Base-by-base conservation (phyloP, 2,888 invertebrate genomes). In the Leptopterna dolabrata region DNA sequence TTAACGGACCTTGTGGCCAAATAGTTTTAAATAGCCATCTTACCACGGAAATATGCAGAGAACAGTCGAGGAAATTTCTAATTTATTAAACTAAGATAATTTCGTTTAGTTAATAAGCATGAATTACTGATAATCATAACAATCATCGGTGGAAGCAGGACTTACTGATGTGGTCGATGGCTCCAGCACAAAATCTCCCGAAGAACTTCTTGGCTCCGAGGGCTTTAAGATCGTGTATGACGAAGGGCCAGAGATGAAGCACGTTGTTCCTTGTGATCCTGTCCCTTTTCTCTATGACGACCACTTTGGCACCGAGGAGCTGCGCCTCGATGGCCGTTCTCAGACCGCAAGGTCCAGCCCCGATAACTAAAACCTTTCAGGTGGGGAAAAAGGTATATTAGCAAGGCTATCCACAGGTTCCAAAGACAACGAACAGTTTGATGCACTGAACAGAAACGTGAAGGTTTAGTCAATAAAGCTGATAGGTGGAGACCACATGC, bases 121-220 rank as follows among this genome's bases (percentile, higher is more conserved):
- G n/a, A n/a, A n/a, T n/a, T n/a, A n/a, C n/a, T n/a, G n/a, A n/a
- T n/a, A n/a, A n/a, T n/a, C n/a, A n/a, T n/a, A n/a, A n/a, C n/a
- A n/a, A n/a, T n/a, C n/a, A n/a, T n/a, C n/a, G n/a, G n/a, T 36
- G 36, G 36, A 2, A 7, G 7, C 36, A 71, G 1, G n/a, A 92
- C 93, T 92, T 91, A 94, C 98, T 98, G 91, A 99, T 99, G 92
- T 99, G 99, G 92, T 99, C 99, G 89, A 99, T 99, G 89, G 98
- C 95, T 27, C 99, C 99, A 0, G 99, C 98, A 93, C 99, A 99
- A 92, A 99, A 99, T 93, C 98, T 98, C 19, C 99, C 99, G 91
- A 98, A 99, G 93, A 99, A 99, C 92, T 98, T 98, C 92, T 99
- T 99, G 24, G 98, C 99, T 27, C 98, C 99, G 41, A 99, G 94